Conservation (phyloP, 2,888 invertebrate genomes). For the Amblyjoppa proteus region DNA sequence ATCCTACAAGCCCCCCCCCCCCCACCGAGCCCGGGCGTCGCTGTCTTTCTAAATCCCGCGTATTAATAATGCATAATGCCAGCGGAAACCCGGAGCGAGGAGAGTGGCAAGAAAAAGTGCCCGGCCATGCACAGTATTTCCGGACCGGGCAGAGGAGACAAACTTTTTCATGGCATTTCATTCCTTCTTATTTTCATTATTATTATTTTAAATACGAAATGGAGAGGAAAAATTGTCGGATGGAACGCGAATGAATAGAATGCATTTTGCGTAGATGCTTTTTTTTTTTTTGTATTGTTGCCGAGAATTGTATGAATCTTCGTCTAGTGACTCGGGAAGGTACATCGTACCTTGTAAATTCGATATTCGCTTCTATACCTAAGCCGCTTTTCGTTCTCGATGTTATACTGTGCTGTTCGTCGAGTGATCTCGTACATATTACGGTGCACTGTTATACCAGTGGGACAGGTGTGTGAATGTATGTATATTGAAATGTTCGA, state of each 20-base stretch:
- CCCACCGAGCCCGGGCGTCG: neutral
- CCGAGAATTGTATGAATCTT: slow-evolving; percentile 31
- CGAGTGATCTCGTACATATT: slow-evolving; percentile 19
- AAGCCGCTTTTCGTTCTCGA: slow-evolving; percentile 9
- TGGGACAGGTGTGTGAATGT: neutral
- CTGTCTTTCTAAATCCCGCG: slow-evolving; percentile 9
- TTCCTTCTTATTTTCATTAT: neutral
- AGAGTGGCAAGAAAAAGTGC: neutral
- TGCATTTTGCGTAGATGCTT: neutral
- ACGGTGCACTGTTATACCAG: neutral
- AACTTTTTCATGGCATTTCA: neutral
- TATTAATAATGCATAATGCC: slow-evolving; percentile 47
- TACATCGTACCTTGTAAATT: neutral
- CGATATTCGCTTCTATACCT: slow-evolving; percentile 29
- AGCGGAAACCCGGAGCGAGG: slow-evolving; percentile 38
- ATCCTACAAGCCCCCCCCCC: neutral
- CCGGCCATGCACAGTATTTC: slow-evolving; percentile 41
- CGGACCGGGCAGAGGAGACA: neutral
- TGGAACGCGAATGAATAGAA: neutral
- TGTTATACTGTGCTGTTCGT: neutral
- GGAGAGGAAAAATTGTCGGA: neutral
- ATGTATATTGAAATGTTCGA: neutral
- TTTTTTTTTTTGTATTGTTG: slow-evolving; percentile 20
- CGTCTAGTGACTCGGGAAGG: neutral
- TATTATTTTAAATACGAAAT: neutral